These are phyloP conservation scores for Pollenia labialis DNA, from an alignment of 2,888 invertebrate genomes.

Conservation along the genomic window DNA sequence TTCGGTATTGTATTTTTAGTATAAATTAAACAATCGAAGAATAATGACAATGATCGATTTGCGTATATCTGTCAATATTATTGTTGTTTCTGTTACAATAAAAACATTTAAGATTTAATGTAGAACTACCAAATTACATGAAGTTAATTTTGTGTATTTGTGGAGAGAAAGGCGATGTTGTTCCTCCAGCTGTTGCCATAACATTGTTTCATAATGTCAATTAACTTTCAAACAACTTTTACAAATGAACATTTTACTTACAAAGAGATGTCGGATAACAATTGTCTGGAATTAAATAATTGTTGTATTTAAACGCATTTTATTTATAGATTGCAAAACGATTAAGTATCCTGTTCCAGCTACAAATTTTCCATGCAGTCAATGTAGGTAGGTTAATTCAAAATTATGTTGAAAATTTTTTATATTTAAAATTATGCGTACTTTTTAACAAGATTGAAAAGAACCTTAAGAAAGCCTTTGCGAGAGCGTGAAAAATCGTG, in stretches of 20 bases:
- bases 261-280: constrained; percentile 23
- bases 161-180: constrained; percentile 33
- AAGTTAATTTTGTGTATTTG: constrained; percentile 29
- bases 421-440: no score
- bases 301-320: constrained; percentile 81
- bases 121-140: constrained; percentile 13
- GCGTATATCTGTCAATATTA: constrained; percentile 84
- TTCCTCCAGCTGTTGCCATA: constrained; percentile 68
- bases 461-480: no score
- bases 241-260: constrained; percentile 32
- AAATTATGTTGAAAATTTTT: background rate
- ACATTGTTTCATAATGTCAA: constrained; percentile 69
- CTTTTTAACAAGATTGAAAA: no score
- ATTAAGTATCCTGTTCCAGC: constrained; percentile 76
- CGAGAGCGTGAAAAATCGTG: no score
- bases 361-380: constrained; percentile 5
- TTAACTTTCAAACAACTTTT: constrained; percentile 57
- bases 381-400: constrained; percentile 37
- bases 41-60: constrained; percentile 84
- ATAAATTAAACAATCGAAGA: constrained; percentile 81
- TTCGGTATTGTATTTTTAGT: constrained; percentile 35
- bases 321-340: constrained; percentile 83
- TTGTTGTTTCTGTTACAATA: constrained; percentile 50
- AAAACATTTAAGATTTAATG: constrained; percentile 53
- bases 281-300: constrained; percentile 74